Conservation (phyloP, 2,888 invertebrate genomes). For the Eledona agricola region DNA sequence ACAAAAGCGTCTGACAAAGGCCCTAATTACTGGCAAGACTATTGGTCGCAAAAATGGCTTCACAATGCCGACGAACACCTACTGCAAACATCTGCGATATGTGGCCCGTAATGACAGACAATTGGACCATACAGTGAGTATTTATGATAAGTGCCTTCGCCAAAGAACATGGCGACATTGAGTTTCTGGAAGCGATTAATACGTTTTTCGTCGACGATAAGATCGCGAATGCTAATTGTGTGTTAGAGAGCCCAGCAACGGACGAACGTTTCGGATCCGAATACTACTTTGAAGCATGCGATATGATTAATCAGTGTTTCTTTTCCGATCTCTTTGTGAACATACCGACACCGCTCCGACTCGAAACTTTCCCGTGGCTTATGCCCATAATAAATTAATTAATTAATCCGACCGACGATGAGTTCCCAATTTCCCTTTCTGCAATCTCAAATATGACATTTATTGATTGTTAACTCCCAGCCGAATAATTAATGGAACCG, state of each 20-base stretch:
- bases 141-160: slow-evolving; percentile 15
- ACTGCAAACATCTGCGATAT: slow-evolving; percentile 41
- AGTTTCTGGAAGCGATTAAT: slow-evolving; percentile 26
- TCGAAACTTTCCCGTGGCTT: slow-evolving; percentile 27
- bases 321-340: slow-evolving; percentile 55
- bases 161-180: slow-evolving; percentile 16
- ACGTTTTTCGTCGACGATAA: slow-evolving; percentile 8
- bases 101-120: slow-evolving; percentile 28
- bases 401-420: slow-evolving; percentile 52
- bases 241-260: slow-evolving; percentile 45
- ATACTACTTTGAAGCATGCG: slow-evolving; percentile 58
- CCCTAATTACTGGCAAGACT: slow-evolving; percentile 26
- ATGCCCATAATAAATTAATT: slow-evolving; percentile 44
- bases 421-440: slow-evolving; percentile 49
- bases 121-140: slow-evolving; percentile 26
- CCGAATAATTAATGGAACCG: slow-evolving; percentile 28
- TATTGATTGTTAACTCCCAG: slow-evolving; percentile 41
- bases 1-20: slow-evolving; percentile 18
- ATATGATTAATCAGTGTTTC: slow-evolving; percentile 62
- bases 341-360: slow-evolving; percentile 49
- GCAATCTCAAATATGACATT: slow-evolving; percentile 30
- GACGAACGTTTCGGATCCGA: slow-evolving; percentile 46
- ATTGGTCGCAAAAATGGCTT: slow-evolving; percentile 32
- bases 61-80: slow-evolving; percentile 38
- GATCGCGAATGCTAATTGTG: slow-evolving; percentile 44